Percentiles rank a stretch among this genome's conserved stretches.
Conservation (phyloP, 2,113 vertebrate genomes). For the Cynopterus brachyotis region DNA sequence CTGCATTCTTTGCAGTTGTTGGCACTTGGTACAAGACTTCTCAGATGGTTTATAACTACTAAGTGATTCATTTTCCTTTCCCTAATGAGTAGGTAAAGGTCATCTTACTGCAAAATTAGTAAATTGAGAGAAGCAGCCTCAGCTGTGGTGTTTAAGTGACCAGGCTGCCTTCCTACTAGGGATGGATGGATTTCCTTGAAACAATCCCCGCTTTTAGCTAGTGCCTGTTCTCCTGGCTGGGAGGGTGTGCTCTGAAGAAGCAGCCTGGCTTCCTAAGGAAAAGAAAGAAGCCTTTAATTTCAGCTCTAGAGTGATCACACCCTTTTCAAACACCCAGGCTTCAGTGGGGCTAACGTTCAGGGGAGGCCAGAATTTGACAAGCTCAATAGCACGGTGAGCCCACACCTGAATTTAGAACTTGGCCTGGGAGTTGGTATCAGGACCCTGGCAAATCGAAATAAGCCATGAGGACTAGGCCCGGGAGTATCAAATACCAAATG, state of each 20-base stretch:
- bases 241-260: not conserved
- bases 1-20: constrained; percentile 77
- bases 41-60: not conserved
- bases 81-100: constrained; percentile 40
- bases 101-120: constrained; percentile 22
- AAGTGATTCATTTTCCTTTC: constrained; percentile 40
- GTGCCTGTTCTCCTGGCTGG: not conserved
- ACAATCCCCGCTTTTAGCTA: constrained; percentile 61
- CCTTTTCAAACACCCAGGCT: constrained; percentile 45
- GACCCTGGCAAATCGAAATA: constrained; percentile 50
- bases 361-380: constrained; percentile 48
- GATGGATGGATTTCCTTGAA: constrained; percentile 38
- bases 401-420: constrained; percentile 67
- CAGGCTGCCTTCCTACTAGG: constrained; percentile 18
- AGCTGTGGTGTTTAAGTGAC: not conserved
- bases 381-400: constrained; percentile 19
- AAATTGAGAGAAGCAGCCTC: constrained; percentile 17
- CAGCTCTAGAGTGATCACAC: constrained; percentile 20
- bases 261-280: constrained; percentile 16
- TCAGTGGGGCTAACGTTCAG: not conserved
- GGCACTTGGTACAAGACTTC: constrained; percentile 69
- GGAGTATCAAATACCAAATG: constrained; percentile 46
- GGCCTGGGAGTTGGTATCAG: constrained; percentile 19
- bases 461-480: constrained; percentile 41
- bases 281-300: constrained; percentile 50